Evolutionary conservation across 2,797 vertebrate species (phyloP), one percentile per base, ranked within the genome.

Genomic region (Mareca strepera): DNA sequence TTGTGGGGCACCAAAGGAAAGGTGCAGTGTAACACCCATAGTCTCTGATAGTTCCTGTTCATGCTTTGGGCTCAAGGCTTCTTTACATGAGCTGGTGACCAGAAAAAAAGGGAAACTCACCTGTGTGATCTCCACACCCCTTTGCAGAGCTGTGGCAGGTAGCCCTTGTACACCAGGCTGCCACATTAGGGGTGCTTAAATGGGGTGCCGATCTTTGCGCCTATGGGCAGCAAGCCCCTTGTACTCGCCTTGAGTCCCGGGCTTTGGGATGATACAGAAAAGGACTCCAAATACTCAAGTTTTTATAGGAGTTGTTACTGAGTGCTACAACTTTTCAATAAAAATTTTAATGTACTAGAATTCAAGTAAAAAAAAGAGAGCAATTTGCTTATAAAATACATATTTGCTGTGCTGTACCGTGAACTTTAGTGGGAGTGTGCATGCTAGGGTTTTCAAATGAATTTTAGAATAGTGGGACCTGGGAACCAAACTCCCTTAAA

Each of bases 381-480:
- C 20, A 81, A 93, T 91, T 88, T 86, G 31, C 85, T 92, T 84
- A 91, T 92, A 96, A 95, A 95, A 92, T 70, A 48, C 56, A 31
- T 90, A 79, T 88, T 91, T 93, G 46, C 79, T 67, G 62, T 67
- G 75, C 31, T 29, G 20, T 44, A 90, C 70, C 35, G n/a, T 70
- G 74, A 88, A 74, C 70, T 86, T 78, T 74, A 37, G 63, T 90
- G 67, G 35, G 11, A 76, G 31, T 35, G 16, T 55, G 44, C 46
- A 35, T 69, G 22, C 21, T 76, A 69, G 5, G 35, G 46, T 76
- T 95, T 93, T 91, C 63, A 90, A 91, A 90, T 23, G n/a, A 63
- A 89, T 76, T 17, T 76, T 88, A 37, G 75, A 96, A 83, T 48
- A 92, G 33, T 56, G 55, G 76, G 63, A 92, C 73, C 74, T 90